Conservation (phyloP, 1,140 invertebrate genomes). For the Musca domestica region DNA sequence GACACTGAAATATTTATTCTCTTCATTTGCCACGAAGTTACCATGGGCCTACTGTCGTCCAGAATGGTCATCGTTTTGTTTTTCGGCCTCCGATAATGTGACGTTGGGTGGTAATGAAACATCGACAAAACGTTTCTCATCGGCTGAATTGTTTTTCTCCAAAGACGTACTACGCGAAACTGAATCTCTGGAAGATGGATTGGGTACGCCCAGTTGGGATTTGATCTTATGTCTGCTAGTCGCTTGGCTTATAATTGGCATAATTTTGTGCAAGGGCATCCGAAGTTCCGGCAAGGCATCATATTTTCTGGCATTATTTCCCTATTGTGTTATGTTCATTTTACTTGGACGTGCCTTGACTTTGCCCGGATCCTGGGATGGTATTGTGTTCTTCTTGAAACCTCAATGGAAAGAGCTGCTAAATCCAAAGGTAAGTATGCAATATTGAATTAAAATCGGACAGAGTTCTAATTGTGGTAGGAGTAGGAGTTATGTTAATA, state of each 20-base stretch:
- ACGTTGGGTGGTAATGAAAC: constrained; percentile 24
- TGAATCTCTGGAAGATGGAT: constrained; percentile 59
- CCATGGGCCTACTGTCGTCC: constrained; percentile 65
- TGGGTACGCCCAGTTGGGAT: constrained; percentile 67
- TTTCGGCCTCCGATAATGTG: constrained; percentile 24
- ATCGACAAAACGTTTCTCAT: neutral
- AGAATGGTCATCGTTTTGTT: constrained; percentile 56
- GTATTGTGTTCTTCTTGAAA: constrained; percentile 67
- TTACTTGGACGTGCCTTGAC: constrained; percentile 68
- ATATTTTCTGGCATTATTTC: constrained; percentile 74
- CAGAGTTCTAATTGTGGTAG: too few species aligned
- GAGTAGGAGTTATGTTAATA: too few species aligned
- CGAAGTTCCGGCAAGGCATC: constrained; percentile 64
- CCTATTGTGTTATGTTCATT: constrained; percentile 69
- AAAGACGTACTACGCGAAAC: constrained; percentile 60
- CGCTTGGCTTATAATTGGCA: constrained; percentile 73
- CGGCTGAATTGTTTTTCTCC: constrained; percentile 43
- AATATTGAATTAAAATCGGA: too few species aligned
- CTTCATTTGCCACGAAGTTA: constrained; percentile 60
- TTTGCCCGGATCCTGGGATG: constrained; percentile 67
- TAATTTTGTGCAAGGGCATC: constrained; percentile 67
- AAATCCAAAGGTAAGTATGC: constrained; percentile 48
- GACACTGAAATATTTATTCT: constrained; percentile 67
- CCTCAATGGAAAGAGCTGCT: constrained; percentile 62
- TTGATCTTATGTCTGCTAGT: constrained; percentile 63